Percentiles rank a stretch among this genome's conserved stretches.
Evolutionary conservation across 2,797 vertebrate genomes (phyloP).

Genomic region (Tinamus major): DNA sequence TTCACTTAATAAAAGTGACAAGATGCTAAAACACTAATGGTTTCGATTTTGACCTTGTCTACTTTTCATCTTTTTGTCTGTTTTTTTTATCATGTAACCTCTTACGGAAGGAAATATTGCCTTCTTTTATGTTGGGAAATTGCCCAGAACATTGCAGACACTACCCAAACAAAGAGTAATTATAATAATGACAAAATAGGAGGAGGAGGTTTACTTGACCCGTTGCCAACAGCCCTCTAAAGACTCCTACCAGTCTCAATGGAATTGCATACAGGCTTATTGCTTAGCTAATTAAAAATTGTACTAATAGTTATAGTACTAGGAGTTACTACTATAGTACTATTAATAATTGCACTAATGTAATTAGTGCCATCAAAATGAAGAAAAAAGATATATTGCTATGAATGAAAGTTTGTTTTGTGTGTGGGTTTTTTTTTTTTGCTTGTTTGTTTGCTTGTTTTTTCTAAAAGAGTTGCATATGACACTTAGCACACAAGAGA

Average conservation of each 20-base stretch:
- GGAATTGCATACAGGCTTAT: neutral
- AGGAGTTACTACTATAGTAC: neutral
- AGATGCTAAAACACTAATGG: slow-evolving; percentile 34
- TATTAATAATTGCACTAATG: neutral
- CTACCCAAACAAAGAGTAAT: slow-evolving; percentile 59
- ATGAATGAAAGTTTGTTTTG: neutral
- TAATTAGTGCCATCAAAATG: neutral
- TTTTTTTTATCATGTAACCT: slow-evolving; percentile 62
- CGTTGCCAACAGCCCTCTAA: slow-evolving; percentile 2
- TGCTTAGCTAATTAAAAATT: neutral
- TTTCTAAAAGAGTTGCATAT: neutral
- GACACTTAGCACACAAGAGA: neutral
- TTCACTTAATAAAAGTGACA: slow-evolving; percentile 28
- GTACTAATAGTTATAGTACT: neutral
- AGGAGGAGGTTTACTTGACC: slow-evolving; percentile 55
- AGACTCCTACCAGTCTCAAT: neutral
- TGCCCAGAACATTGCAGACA: slow-evolving; percentile 70
- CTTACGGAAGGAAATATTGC: slow-evolving; percentile 73
- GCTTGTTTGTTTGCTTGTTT: too few species aligned
- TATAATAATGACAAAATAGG: slow-evolving; percentile 63
- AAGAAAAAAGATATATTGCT: neutral
- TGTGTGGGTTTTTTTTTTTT: too few species aligned
- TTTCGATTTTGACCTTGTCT: slow-evolving; percentile 52
- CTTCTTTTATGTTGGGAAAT: slow-evolving; percentile 74
- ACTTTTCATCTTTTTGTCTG: slow-evolving; percentile 49